Percentiles rank a stretch among this genome's conserved stretches.
Evolutionary conservation across 2,113 vertebrate species (phyloP).

Genomic region (Zapus hudsonius): DNA sequence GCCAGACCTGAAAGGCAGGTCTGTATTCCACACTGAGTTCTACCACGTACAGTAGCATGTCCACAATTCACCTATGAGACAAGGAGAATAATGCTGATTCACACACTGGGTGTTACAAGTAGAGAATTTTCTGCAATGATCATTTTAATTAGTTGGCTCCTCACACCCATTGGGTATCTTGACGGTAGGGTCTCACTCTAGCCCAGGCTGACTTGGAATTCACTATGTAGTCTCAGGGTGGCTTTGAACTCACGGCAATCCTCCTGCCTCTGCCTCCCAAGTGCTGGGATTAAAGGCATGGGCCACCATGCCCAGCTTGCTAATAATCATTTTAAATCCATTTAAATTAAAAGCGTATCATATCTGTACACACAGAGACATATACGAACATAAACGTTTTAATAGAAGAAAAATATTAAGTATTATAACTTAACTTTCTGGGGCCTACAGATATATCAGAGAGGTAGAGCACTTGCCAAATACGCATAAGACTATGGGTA

Average conservation of each 20-base stretch:
- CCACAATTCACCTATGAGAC: neutral
- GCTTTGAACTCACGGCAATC: too few species aligned
- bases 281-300: too few species aligned
- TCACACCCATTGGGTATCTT: neutral
- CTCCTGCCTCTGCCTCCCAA: too few species aligned
- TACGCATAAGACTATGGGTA: neutral
- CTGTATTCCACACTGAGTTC: neutral
- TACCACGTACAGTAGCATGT: neutral
- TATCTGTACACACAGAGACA: neutral
- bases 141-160: neutral
- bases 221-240: too few species aligned
- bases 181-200: too few species aligned
- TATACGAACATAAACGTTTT: neutral
- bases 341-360: neutral
- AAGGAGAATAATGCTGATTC: neutral
- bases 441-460: too few species aligned
- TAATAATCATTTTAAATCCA: neutral
- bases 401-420: neutral
- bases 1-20: neutral
- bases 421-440: neutral
- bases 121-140: neutral
- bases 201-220: too few species aligned
- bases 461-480: neutral
- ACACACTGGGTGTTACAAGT: neutral
- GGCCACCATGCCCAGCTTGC: too few species aligned